Evolutionary conservation across 2,888 invertebrate species (phyloP).

Genomic region (Brachyopa scutellaris): DNA sequence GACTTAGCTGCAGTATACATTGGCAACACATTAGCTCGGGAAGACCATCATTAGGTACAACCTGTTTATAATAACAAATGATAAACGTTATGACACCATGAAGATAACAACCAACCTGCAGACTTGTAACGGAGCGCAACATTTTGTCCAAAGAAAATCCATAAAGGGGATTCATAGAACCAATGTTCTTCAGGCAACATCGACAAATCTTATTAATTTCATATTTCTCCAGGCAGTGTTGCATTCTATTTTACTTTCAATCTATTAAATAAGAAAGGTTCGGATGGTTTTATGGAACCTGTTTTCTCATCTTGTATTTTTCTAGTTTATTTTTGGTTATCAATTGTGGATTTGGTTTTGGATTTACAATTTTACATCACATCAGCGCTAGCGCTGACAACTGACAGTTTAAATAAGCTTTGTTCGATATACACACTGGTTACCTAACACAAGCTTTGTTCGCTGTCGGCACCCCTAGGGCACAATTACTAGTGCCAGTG

Average conservation of each 20-base stretch:
- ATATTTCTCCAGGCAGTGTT: background rate
- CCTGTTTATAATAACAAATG: conserved; percentile 77
- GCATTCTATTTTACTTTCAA: background rate
- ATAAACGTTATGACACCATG: no score
- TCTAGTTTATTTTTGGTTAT: no score
- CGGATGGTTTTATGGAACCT: no score
- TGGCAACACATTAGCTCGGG: conserved; percentile 83
- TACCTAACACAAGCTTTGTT: no score
- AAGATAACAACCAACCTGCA: conserved; percentile 80
- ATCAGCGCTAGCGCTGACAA: no score
- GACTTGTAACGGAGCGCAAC: conserved; percentile 81
- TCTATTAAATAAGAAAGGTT: background rate
- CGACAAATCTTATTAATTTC: conserved; percentile 82
- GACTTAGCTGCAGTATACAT: conserved; percentile 83
- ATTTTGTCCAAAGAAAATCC: conserved; percentile 83
- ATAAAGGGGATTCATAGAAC: conserved; percentile 82
- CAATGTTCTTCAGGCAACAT: conserved; percentile 82
- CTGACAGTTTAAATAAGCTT: no score
- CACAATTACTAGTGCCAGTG: no score
- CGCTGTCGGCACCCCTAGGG: no score
- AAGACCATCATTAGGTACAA: conserved; percentile 82
- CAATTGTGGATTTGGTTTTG: no score
- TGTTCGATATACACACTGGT: no score
- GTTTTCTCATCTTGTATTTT: no score
- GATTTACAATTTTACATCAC: no score